Conservation (phyloP, 2,888 invertebrate genomes). For the Gastracanthus pulcherrimus region DNA sequence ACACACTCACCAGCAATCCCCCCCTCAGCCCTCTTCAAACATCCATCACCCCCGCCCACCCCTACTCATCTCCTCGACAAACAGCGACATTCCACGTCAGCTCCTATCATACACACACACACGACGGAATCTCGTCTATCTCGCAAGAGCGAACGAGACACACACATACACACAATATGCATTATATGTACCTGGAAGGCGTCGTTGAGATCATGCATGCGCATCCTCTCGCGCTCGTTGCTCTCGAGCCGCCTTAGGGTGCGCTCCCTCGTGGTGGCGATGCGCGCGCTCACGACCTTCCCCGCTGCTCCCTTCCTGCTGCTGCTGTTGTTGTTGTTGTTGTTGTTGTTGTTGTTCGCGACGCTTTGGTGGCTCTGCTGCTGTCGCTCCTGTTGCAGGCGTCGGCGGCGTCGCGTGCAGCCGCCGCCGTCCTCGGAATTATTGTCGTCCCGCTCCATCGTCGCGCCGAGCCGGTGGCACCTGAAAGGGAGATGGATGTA, state of each 20-base stretch:
- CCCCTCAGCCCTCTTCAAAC: too few species aligned
- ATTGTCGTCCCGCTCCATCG: background rate
- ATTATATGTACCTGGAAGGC: conserved; percentile 84
- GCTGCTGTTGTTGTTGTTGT: background rate
- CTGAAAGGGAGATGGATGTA: too few species aligned
- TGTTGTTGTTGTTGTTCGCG: background rate
- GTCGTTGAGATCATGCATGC: conserved; percentile 89
- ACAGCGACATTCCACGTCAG: too few species aligned
- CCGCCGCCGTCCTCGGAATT: background rate
- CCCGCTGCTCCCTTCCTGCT: background rate
- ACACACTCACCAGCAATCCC: too few species aligned
- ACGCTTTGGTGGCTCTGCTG: too few species aligned
- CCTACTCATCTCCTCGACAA: too few species aligned
- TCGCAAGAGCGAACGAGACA: too few species aligned
- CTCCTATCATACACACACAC: too few species aligned
- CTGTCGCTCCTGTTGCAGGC: too few species aligned
- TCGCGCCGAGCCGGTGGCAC: background rate
- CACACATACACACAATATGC: too few species aligned
- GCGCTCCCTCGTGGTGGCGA: conserved; percentile 80
- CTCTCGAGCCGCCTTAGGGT: conserved; percentile 87
- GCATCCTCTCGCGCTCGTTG: conserved; percentile 88
- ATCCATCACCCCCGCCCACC: too few species aligned
- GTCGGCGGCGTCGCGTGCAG: conserved; percentile 20
- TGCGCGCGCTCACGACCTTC: conserved; percentile 18
- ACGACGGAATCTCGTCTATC: too few species aligned